phyloP scores from a whole-genome alignment of 1,140 invertebrate genomes.

The Prorops nasuta region DNA sequence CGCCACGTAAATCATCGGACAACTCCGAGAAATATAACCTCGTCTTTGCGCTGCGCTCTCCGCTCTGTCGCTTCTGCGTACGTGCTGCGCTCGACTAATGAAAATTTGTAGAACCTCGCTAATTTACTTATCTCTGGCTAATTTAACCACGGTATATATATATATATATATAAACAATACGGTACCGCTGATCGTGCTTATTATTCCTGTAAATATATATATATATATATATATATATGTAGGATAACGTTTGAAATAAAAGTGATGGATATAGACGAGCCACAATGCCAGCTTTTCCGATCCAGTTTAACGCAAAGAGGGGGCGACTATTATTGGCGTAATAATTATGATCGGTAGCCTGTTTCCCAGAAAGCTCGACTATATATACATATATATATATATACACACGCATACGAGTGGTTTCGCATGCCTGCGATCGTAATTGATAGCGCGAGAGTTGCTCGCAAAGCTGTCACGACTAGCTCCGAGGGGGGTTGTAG shows the following conservation, averaged over 20 bases:
- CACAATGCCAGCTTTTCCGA: no score
- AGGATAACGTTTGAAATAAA: no score
- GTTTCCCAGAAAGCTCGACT: constrained; percentile 13
- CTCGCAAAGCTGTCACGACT: constrained; percentile 48
- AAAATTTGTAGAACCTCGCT: constrained; percentile 27
- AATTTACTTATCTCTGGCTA: no score
- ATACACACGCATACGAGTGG: constrained; percentile 31
- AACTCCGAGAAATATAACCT: not conserved
- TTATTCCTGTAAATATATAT: no score
- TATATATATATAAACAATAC: no score
- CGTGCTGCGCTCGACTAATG: constrained; percentile 14
- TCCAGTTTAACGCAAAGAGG: no score
- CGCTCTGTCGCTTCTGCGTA: not conserved
- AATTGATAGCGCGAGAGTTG: constrained; percentile 52
- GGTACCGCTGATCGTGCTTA: no score
- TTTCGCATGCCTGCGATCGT: constrained; percentile 55
- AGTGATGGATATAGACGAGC: no score
- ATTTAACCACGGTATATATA: no score
- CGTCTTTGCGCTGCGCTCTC: not conserved
- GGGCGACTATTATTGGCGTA: constrained; percentile 33
- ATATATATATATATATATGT: no score
- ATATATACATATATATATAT: not conserved
- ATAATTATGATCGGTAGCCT: constrained; percentile 39
- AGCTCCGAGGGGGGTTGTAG: not conserved
- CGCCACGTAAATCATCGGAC: constrained; percentile 21